A percentile compares a stretch with the other conserved stretches of the same genome.
Conservation (phyloP, 2,113 vertebrate species). For the Suricata suricatta region DNA sequence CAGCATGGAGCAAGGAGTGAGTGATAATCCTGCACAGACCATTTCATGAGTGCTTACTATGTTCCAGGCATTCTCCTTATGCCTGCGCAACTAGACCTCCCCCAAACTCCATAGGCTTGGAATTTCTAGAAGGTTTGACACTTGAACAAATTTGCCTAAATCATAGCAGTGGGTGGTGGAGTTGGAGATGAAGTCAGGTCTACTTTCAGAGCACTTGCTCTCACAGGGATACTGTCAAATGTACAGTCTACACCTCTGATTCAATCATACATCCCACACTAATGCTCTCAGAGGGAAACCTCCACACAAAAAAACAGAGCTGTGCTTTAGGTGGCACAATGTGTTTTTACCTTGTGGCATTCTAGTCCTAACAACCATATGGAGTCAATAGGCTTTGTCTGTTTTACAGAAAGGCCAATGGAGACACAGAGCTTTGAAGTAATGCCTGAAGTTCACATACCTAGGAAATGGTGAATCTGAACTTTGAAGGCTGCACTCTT, state of each 20-base stretch:
- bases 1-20: accelerated
- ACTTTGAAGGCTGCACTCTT: neutral
- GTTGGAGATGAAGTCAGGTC: neutral
- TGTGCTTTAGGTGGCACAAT: neutral
- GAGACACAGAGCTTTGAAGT: neutral
- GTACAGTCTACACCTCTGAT: no score
- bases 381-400: neutral
- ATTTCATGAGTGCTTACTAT: neutral
- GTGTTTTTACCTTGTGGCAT: neutral
- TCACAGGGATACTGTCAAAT: neutral
- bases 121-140: neutral
- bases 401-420: neutral
- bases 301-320: neutral
- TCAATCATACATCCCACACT: accelerated
- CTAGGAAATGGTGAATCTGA: neutral
- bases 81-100: neutral
- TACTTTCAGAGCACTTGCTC: neutral
- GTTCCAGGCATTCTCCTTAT: no score
- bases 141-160: neutral
- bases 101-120: neutral
- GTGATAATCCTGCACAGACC: no score
- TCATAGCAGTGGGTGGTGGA: accelerated
- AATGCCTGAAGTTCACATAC: neutral
- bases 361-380: neutral
- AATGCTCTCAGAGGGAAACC: neutral